phyloP scores from a whole-genome alignment of 2,113 vertebrate genomes.

The Bambusicola thoracicus region DNA sequence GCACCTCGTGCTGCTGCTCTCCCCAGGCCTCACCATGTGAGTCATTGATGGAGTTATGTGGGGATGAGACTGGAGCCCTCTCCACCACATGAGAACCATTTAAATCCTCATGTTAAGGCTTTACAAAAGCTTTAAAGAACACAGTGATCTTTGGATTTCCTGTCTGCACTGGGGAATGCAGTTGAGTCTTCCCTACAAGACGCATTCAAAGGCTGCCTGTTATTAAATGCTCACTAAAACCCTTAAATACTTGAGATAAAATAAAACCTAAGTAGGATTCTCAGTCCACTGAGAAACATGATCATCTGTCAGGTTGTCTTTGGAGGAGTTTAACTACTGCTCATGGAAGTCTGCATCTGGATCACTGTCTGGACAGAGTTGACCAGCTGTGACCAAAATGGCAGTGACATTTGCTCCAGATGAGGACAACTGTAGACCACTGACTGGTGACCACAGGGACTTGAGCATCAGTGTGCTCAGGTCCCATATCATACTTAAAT shows the following conservation, averaged over 20 bases:
- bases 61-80: not conserved
- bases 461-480: not conserved
- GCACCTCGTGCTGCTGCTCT: accelerated
- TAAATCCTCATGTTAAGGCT: not conserved
- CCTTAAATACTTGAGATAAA: not conserved
- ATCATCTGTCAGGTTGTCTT: not conserved
- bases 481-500: not conserved
- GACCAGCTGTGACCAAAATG: not conserved
- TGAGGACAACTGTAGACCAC: not conserved
- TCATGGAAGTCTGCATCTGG: not conserved
- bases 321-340: not conserved
- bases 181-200: not conserved
- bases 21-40: accelerated
- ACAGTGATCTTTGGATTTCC: not conserved
- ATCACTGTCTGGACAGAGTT: not conserved
- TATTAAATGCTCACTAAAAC: conserved; percentile 20
- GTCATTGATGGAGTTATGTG: not conserved
- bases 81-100: not conserved
- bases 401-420: not conserved
- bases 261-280: not conserved
- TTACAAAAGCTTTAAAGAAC: not conserved
- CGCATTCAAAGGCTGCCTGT: not conserved
- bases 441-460: not conserved
- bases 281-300: not conserved
- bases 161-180: not conserved